A percentile compares a stretch with the other conserved stretches of the same genome.
Conservation (phyloP, 35 echinoderm and acorn worm species). For the Holothuria glaberrima region DNA sequence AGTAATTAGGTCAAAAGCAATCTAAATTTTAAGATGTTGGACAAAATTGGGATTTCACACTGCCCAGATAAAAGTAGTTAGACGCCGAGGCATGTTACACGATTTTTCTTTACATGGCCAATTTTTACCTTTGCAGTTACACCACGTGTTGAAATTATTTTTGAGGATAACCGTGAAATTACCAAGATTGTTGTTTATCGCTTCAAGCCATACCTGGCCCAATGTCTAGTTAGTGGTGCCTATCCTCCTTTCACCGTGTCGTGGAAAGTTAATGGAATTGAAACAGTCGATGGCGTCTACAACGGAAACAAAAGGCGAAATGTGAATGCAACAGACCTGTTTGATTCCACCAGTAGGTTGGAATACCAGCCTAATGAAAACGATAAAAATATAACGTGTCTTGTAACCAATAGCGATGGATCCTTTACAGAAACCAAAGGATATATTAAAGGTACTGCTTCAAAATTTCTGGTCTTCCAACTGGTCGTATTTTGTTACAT, state of each 20-base stretch:
- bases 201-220: background rate
- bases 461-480: no score
- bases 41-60: no score
- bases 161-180: background rate
- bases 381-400: background rate
- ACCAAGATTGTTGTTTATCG: background rate
- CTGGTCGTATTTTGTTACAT: no score
- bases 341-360: background rate
- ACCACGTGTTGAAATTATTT: background rate
- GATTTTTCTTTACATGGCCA: no score
- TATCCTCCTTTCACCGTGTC: background rate
- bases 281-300: no score
- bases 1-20: no score
- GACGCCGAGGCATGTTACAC: no score
- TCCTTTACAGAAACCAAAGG: no score
- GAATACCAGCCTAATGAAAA: background rate
- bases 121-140: background rate
- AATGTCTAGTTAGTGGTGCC: background rate
- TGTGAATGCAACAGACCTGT: background rate
- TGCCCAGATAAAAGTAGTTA: no score
- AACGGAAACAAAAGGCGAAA: no score
- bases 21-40: no score
- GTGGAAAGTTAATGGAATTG: conserved; percentile 5
- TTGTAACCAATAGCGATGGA: background rate
- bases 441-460: no score